Conservation (phyloP, 2,797 vertebrate genomes). For the Xenentodon cancila region DNA sequence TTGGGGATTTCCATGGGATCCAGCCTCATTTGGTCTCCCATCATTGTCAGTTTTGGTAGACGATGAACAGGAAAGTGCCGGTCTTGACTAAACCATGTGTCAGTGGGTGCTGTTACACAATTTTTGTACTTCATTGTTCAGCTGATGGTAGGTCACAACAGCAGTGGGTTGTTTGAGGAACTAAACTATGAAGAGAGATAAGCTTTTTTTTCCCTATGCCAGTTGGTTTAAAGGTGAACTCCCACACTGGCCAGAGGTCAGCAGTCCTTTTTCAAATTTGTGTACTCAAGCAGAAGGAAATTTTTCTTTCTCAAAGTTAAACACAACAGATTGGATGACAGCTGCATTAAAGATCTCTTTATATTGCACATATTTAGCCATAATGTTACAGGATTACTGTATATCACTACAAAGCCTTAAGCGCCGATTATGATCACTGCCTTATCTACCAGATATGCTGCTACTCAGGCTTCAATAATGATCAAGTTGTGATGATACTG, state of each 20-base stretch:
- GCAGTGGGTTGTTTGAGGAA: conserved; percentile 46
- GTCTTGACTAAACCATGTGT: conserved; percentile 1
- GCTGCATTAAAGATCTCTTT: not conserved
- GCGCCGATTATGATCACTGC: conserved; percentile 2
- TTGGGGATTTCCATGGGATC: conserved; percentile 59
- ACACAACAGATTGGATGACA: not conserved
- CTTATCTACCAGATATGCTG: conserved; percentile 10
- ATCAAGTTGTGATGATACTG: conserved; percentile 16
- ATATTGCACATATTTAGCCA: not conserved
- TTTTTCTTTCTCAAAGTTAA: conserved; percentile 5
- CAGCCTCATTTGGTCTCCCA: conserved; percentile 19
- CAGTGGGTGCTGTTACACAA: conserved; percentile 25
- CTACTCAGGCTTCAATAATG: conserved; percentile 19
- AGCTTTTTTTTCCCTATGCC: conserved; percentile 44
- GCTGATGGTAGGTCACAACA: conserved; percentile 3
- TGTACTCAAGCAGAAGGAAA: not conserved
- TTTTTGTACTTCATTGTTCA: conserved; percentile 16
- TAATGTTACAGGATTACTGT: conserved; percentile 5
- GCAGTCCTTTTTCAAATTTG: conserved; percentile 15
- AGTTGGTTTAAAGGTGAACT: conserved; percentile 24
- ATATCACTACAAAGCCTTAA: not conserved
- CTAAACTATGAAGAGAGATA: conserved; percentile 58
- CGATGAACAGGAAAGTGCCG: conserved; percentile 11
- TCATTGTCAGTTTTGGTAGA: conserved; percentile 18
- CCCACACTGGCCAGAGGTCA: conserved; percentile 10